Evolutionary conservation across 2,797 vertebrate genomes (phyloP).

Genomic region (Platalea minor): DNA sequence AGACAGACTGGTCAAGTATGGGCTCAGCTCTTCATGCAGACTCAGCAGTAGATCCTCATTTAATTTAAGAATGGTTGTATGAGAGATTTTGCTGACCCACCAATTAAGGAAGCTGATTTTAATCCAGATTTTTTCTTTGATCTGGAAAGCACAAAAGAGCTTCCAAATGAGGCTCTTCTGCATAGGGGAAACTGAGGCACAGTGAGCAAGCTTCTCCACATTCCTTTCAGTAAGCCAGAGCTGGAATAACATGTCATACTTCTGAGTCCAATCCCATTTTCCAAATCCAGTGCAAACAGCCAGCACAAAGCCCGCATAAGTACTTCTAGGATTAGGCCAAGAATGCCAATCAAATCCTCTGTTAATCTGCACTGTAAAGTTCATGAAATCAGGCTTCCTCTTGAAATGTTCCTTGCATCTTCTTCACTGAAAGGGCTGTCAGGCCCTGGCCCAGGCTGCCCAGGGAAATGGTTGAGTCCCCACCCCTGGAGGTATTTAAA

Average conservation of each 20-base stretch:
- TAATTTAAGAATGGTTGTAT: background rate
- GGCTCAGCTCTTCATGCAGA: background rate
- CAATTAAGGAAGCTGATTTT: background rate
- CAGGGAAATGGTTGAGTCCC: background rate
- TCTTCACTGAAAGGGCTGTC: background rate
- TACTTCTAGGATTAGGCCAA: background rate
- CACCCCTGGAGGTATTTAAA: background rate
- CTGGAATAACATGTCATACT: background rate
- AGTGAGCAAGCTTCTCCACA: background rate
- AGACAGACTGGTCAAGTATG: background rate
- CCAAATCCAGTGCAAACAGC: background rate
- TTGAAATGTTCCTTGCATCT: background rate
- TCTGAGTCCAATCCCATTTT: background rate
- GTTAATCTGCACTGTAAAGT: constrained; percentile 4
- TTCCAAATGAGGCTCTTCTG: background rate
- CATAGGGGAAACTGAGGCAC: background rate
- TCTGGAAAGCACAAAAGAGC: background rate
- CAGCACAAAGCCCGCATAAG: background rate
- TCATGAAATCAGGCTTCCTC: background rate
- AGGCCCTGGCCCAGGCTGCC: background rate
- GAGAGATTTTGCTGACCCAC: background rate
- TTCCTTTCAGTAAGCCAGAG: background rate
- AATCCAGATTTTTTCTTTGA: background rate
- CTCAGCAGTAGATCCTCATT: background rate
- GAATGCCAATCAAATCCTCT: constrained; percentile 25